A percentile compares a stretch with the other conserved stretches of the same genome.
These are phyloP conservation scores for Escarpia spicata DNA, from an alignment of 2,888 invertebrate genomes.

Conservation along the genomic window DNA sequence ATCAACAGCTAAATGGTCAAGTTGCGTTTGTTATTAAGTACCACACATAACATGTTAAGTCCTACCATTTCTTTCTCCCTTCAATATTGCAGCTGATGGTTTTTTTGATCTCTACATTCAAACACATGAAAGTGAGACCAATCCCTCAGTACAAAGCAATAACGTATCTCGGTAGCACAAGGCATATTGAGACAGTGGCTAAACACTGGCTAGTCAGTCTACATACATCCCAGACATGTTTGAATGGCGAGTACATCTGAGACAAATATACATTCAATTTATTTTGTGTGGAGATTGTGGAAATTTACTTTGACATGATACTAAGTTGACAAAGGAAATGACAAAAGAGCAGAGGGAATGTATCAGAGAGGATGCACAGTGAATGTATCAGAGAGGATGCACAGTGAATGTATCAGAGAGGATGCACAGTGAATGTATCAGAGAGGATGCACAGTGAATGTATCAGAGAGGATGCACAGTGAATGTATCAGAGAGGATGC, in stretches of 20 bases:
- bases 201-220: background rate
- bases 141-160: background rate
- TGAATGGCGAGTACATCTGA: background rate
- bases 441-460: too few relatives aligned
- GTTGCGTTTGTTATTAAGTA: background rate
- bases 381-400: too few relatives aligned
- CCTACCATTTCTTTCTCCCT: background rate
- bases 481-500: too few relatives aligned
- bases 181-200: background rate
- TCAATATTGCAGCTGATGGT: background rate
- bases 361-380: background rate
- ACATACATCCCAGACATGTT: background rate
- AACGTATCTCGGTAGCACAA: background rate
- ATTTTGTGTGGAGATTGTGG: background rate
- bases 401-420: too few relatives aligned
- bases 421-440: too few relatives aligned
- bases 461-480: too few relatives aligned
- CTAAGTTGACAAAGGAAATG: background rate
- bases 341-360: background rate
- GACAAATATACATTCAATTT: background rate
- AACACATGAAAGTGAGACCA: background rate
- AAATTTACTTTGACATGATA: background rate
- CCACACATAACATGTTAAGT: background rate
- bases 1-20: background rate
- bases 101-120: background rate